Base-by-base conservation (phyloP, 1,140 invertebrate genomes). In the Brachionus calyciflorus region DNA sequence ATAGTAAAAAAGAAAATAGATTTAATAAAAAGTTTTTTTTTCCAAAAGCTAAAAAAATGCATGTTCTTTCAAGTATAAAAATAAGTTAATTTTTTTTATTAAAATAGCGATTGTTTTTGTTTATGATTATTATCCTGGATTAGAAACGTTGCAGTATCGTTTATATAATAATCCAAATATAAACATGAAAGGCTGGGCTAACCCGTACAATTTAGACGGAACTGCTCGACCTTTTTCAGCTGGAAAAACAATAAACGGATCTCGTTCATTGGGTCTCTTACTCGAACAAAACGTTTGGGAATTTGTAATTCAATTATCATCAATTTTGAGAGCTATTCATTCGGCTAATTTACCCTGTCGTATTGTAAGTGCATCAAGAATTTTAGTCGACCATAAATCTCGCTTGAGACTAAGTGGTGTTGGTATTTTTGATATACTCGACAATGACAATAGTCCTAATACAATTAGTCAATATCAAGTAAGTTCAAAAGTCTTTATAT, bases 241-340 rank as follows among this genome's bases (percentile, higher is more conserved):
- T 30, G 78, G 79, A 4, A 81, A 80, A 78, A 79, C 78, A 70
- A 80, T 75, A 17, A 68, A 76, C 37, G 40, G 55, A 21, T 73
- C 63, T 6, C 60, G 33, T 44, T 78, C 51, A 12, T 55, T 87
- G 81, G 88, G 84, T 86, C 88, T 92, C 85, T 86, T 98, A 70
- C 91, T 94, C 0, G 96, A 98, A 83, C 90, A 90, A 76, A 88
- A 93, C 46, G 90, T 98, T 77, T 98, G 96, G 95, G 92, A 91
- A 78, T 94, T 96, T 78, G 90, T 98, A 26, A 93, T 98, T 60
- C 95, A 98, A 85, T 86, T 98, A 53, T 96, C 93, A 41, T 93
- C 93, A n/a, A 94, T 93, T 3, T 86, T 98, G 51, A 87, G 95
- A 48, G 89, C 91, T 55, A 92, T 98, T 80, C 96, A 98, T 85